Base-by-base conservation (phyloP, 2,888 invertebrate species). In the Eupithecia dodoneata region DNA sequence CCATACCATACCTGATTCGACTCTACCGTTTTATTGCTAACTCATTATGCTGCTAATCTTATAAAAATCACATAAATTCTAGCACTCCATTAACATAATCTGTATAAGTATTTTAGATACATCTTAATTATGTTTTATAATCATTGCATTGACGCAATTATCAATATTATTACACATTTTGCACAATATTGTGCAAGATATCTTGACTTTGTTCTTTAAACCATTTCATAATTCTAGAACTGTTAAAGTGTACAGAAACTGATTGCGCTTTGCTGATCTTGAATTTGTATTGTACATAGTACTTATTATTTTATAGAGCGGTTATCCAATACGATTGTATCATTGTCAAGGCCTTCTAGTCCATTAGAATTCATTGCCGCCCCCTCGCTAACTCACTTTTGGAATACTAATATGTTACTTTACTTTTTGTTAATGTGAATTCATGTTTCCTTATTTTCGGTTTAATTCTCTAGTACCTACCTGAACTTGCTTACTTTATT, bases 301-400 rank as follows among this genome's bases (percentile, higher is more conserved):
- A 18, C 72, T 77, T 80, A 81, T 81, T 87, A 87, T 88, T 88
- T 90, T 88, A 89, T 88, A 87, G 86, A 87, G 87, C 83, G 85
- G 85, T 88, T 88, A 89, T 87, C 84, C 85, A 89, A 88, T 85
- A 87, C 85, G 89, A 89, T 91, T 89, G 90, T 91, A 91, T 90
- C 90, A 92, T 89, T 93, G 91, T 90, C 93, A 93, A 94, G 93
- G 93, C 82, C 91, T 92, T 91, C 91, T 86, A 86, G 88, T 92
- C 89, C 88, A 91, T 92, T 91, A 90, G 88, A 92, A 93, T 93
- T 93, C 91, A 91, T 90, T 89, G 88, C 90, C 89, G 90, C 90
- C 90, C 89, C 90, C 92, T 86, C 85, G 87, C 85, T 88, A 88
- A 88, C 86, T 91, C 89, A 88, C 90, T 86, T 90, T 90, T 88